Base-by-base conservation (phyloP, 2,797 vertebrate genomes). In the Crypturellus tataupa region DNA sequence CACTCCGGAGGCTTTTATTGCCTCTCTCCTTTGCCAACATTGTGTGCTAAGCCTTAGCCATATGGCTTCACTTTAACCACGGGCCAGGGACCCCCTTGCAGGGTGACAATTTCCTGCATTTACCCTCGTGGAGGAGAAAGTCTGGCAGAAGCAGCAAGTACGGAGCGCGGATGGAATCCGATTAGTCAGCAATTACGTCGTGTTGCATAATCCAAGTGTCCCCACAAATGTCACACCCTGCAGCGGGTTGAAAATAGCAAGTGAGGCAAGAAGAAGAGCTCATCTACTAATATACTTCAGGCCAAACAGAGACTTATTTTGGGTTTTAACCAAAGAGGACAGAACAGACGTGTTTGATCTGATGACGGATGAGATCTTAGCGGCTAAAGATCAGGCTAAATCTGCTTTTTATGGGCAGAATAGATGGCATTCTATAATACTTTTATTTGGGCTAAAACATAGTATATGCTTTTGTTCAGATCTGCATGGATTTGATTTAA, bases 21-120 rank as follows among this genome's bases (percentile, higher is more conserved):
- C 89, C 70, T 94, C 67, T 73, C 60, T 91, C 51, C 82, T 84
- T 85, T 93, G 94, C 85, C 94, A 94, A 92, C 1, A 5, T 12
- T 15, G 55, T 53, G 79, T 53, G 67, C 81, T 87, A 83, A 89
- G 64, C 89, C 59, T 92, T 91, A 78, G 82, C 58, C 92, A 87
- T 86, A 88, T 58, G 94, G 85, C 75, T 96, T 65, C 75, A 86
- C 91, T 96, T 91, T 84, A 88, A 80, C n/a, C 81, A 64, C 79
- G 73, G 95, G 93, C 84, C 62, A 37, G 69, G 73, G 70, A 81
- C 67, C 77, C 49, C 1, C 1, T 1, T 1, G 25, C 12, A 1
- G 82, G 87, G 77, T 14, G 47, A 80, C 65, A 58, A 31, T 44
- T 95, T 44, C 81, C 89, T 91, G 85, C 1, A 1, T 56, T 62